Evolutionary conservation across 2,888 invertebrate species (phyloP).

Genomic region (Conops quadrifasciatus): DNA sequence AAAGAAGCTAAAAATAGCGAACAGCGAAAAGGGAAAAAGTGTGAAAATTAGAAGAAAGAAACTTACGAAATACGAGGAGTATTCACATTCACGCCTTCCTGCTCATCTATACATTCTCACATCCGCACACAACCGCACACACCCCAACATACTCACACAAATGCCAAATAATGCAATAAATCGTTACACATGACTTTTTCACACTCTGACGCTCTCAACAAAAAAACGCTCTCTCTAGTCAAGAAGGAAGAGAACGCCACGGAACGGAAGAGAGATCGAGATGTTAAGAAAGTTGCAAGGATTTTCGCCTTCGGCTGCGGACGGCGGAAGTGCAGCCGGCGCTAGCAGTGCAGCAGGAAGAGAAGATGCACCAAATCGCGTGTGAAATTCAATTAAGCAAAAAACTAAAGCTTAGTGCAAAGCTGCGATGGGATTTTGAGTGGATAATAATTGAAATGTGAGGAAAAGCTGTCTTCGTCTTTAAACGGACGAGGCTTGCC

Average conservation of each 20-base stretch:
- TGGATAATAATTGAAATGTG: conserved; percentile 22
- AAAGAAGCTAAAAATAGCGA: conserved; percentile 21
- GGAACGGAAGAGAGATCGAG: not conserved
- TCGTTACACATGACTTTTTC: conserved; percentile 37
- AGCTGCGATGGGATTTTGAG: conserved; percentile 25
- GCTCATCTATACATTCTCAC: not conserved
- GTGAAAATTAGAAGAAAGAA: conserved; percentile 23
- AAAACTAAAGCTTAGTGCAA: not conserved
- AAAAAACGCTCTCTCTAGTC: not conserved
- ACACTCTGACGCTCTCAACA: conserved; percentile 4
- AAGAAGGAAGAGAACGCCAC: not conserved
- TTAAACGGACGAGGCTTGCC: not conserved
- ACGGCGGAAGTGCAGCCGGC: conserved; percentile 17
- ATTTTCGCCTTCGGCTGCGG: not conserved
- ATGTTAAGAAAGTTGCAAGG: not conserved
- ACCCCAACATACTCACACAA: conserved; percentile 15
- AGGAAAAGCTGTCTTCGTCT: not conserved
- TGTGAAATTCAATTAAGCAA: conserved; percentile 19
- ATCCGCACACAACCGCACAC: not conserved
- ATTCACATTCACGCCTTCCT: too few species aligned
- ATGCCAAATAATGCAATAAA: conserved; percentile 39
- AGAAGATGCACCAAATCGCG: not conserved
- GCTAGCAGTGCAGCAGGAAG: not conserved
- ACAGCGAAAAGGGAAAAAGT: conserved; percentile 1
- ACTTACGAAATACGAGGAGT: not conserved